Conservation (phyloP, 2,888 invertebrate species). For the Xanthorhoe spadicearia region DNA sequence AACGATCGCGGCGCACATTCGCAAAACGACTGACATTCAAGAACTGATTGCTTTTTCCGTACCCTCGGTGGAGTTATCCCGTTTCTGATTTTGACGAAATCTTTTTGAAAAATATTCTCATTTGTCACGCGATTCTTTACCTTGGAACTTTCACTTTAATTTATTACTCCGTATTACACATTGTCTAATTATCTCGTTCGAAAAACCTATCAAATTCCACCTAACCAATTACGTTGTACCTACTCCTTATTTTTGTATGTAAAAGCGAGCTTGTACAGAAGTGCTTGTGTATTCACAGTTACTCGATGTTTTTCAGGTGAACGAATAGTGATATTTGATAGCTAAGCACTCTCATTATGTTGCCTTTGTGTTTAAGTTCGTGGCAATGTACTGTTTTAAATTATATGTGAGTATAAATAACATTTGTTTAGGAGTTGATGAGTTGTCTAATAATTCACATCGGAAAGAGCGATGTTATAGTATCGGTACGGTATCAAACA, state of each 20-base stretch:
- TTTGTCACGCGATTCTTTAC: background rate
- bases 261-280: background rate
- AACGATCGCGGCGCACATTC: slow-evolving; percentile 60
- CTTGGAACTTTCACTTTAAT: background rate
- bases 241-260: background rate
- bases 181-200: background rate
- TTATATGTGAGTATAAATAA: background rate
- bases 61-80: slow-evolving; percentile 22
- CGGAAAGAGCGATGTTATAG: background rate
- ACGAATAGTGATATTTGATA: background rate
- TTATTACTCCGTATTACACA: background rate
- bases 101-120: slow-evolving; percentile 18
- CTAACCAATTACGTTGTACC: background rate
- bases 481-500: background rate
- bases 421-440: background rate
- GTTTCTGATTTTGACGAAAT: slow-evolving; percentile 19
- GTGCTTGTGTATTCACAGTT: background rate
- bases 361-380: background rate
- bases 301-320: background rate
- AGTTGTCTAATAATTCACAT: background rate
- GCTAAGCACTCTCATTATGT: background rate
- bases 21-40: slow-evolving; percentile 42
- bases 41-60: slow-evolving; percentile 41
- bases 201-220: background rate
- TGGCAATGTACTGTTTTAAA: background rate